Conservation (phyloP, 2,888 invertebrate genomes). For the Glyphotaelius pellucidus region DNA sequence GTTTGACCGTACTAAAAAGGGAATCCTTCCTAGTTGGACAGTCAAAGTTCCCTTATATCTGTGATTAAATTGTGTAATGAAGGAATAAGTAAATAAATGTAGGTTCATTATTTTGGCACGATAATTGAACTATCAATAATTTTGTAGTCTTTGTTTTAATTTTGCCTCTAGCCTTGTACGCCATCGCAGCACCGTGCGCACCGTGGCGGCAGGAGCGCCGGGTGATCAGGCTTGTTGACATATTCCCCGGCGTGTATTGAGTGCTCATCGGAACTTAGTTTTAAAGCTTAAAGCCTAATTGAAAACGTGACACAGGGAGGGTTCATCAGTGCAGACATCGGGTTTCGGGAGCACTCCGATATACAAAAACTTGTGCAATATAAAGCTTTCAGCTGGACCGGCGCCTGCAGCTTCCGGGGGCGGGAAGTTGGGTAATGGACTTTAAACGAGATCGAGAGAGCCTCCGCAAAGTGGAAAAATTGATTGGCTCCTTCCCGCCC, state of each 20-base stretch:
- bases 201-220: neutral
- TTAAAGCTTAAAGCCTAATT: conserved; percentile 62
- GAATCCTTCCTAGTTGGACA: too few relatives aligned
- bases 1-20: too few relatives aligned
- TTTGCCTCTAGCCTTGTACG: too few relatives aligned
- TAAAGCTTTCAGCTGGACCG: conserved; percentile 51
- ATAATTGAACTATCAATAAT: too few relatives aligned
- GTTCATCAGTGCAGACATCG: conserved; percentile 46
- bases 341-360: conserved; percentile 35
- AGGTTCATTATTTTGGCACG: too few relatives aligned
- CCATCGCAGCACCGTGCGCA: too few relatives aligned
- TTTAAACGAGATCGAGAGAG: conserved; percentile 38
- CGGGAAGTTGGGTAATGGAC: conserved; percentile 55
- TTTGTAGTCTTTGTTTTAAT: too few relatives aligned
- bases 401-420: conserved; percentile 47
- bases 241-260: conserved; percentile 40
- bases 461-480: conserved; percentile 27
- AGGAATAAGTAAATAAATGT: too few relatives aligned
- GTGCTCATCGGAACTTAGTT: conserved; percentile 48
- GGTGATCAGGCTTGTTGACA: neutral
- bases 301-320: conserved; percentile 59
- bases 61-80: too few relatives aligned
- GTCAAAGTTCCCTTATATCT: too few relatives aligned
- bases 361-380: conserved; percentile 57
- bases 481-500: neutral